A percentile compares a stretch with the other conserved stretches of the same genome.
These are phyloP conservation scores for Trichogramma evanescens DNA, from an alignment of 2,888 invertebrate species.

Conservation along the genomic window DNA sequence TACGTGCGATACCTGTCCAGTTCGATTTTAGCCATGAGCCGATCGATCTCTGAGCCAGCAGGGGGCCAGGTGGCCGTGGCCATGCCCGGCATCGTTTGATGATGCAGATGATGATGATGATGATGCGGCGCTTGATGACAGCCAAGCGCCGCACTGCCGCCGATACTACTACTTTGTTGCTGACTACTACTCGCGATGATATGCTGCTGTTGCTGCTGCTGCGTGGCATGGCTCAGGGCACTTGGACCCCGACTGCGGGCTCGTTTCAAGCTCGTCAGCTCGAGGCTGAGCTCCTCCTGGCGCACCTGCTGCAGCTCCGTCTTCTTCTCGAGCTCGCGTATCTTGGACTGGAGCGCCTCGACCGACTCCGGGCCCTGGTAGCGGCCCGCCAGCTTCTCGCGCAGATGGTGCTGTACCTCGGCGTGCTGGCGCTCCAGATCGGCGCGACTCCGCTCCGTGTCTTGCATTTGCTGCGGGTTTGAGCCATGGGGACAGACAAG, in stretches of 20 bases:
- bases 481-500: neutral
- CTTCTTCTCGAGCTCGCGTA: constrained; percentile 87
- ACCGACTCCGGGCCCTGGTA: constrained; percentile 58
- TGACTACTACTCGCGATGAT: constrained; percentile 41
- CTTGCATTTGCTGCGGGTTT: constrained; percentile 61
- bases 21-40: constrained; percentile 92
- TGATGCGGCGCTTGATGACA: constrained; percentile 35
- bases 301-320: constrained; percentile 61
- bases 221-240: neutral
- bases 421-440: constrained; percentile 73
- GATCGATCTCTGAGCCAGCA: constrained; percentile 73
- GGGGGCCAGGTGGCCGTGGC: constrained; percentile 49
- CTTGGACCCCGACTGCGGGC: constrained; percentile 40
- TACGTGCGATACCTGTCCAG: constrained; percentile 51
- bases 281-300: constrained; percentile 85
- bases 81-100: constrained; percentile 32
- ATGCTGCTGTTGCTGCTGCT: constrained; percentile 5
- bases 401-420: constrained; percentile 67
- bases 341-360: constrained; percentile 71
- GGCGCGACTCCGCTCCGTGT: constrained; percentile 69
- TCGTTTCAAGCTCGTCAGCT: constrained; percentile 68
- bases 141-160: constrained; percentile 27
- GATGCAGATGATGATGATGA: neutral
- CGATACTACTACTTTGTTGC: constrained; percentile 26
- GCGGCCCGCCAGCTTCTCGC: constrained; percentile 51